Evolutionary conservation across 2,113 vertebrate genomes (phyloP), one percentile per base, ranked within the genome.

Genomic region (Lanius collurio): DNA sequence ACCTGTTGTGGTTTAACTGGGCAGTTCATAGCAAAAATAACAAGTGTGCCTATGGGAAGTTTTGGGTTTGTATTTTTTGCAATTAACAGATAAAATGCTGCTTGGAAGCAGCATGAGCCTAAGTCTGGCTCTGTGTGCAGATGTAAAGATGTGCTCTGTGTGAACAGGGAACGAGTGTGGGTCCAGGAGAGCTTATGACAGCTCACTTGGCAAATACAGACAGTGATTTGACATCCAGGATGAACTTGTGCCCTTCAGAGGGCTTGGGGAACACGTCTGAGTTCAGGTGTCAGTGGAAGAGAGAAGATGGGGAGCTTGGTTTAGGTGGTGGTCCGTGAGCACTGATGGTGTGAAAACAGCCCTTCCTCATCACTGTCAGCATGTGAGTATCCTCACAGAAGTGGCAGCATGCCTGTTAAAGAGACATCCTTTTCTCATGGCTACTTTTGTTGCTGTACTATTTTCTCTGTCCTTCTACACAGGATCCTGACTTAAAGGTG

Each of bases 161-260:
- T 1, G 1, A 49, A 22, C 7, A 9, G 2, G 11, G 53, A 59
- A 4, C 1, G 3, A n/a, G 30, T 1, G 8, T 6, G 18, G 19
- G 9, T 35, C 47, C 17, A 31, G 63, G 56, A 33, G 35, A 37
- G 30, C 49, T 57, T n/a, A 28, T 57, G 15, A 4, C 4, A 12
- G 41, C 26, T 75, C 39, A 1, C 47, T 27, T 37, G 44, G 77
- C 24, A 60, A 19, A 23, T 6, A 13, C 62, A 55, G 39, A 50
- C 12, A 30, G 35, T 33, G 52, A 41, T 10, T 9, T 31, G n/a
- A 17, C 9, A 19, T 30, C 47, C 47, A 23, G 53, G 42, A 10
- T 27, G 56, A 62, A 13, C n/a, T 35, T 8, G 41, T 76, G 85
- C 27, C 59, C 35, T 83, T 73, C 60, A 33, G 1, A 47, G 44